Conservation (phyloP, 2,797 vertebrate species). For the Phyllotis vaccarum region DNA sequence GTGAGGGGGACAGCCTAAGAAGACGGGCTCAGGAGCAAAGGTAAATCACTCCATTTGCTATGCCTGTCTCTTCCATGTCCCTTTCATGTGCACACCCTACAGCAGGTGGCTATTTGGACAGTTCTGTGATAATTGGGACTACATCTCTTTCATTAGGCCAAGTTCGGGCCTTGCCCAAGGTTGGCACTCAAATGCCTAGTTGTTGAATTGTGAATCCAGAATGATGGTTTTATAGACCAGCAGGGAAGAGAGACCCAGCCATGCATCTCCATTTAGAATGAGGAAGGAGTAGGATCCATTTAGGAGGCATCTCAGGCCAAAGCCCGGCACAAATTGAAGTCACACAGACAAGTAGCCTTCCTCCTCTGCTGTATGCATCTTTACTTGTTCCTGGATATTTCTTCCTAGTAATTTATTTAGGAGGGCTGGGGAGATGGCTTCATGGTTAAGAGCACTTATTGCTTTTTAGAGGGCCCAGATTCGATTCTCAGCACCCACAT, state of each 20-base stretch:
- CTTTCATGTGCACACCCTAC: neutral
- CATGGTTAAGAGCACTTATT: neutral
- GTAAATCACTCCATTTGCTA: rapidly evolving
- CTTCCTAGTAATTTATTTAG: neutral
- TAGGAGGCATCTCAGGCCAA: neutral
- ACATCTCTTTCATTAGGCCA: neutral
- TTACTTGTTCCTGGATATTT: neutral
- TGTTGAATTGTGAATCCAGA: neutral
- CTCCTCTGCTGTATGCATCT: neutral
- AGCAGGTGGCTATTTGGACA: neutral
- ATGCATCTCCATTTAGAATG: neutral
- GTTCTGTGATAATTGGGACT: neutral
- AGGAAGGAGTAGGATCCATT: neutral
- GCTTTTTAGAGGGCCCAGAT: neutral
- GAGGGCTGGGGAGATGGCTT: neutral
- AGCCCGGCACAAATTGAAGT: neutral
- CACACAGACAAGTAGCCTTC: neutral
- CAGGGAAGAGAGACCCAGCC: neutral
- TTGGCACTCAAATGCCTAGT: neutral
- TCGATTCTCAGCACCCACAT: neutral
- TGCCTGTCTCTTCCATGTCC: neutral
- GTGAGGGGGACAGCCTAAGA: neutral
- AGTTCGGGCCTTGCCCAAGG: neutral
- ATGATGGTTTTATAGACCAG: neutral
- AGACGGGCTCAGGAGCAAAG: neutral